Evolutionary conservation across 2,797 vertebrate genomes (phyloP), one percentile per base, ranked within the genome.

Genomic region (Ammospiza maritima): DNA sequence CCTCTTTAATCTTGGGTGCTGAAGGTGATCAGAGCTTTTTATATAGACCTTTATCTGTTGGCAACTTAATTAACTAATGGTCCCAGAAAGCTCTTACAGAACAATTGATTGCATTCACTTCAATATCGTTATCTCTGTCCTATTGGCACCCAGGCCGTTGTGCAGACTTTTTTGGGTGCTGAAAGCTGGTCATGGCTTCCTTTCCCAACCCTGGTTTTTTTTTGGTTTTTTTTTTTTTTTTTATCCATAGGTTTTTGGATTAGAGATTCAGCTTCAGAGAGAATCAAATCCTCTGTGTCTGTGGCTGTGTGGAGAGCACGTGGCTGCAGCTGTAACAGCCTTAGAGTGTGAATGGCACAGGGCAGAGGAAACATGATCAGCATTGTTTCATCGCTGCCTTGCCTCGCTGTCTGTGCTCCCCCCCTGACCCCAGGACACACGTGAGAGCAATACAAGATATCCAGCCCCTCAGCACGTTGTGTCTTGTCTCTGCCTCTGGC

Each of bases 1-100:
- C n/a, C 30, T 62, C 36, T 12, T 78, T 64, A 44, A 57, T 92
- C 76, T 81, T 30, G 36, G 58, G 71, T 64, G 60, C 60, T 82
- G 67, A 90, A 64, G 83, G 71, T 79, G 71, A 84, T 90, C 73
- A 36, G 83, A 93, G 45, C 21, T 79, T 90, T 69, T 65, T 82
- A 32, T 56, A 64, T 8, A 93, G 76, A 73, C 70, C 42, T 61
- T 88, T 95, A 60, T 94, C 89, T 85, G 54, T 22, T 79, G 76
- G 79, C 76, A 77, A n/a, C 67, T 91, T 92, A 91, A 96, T 94
- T 96, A 93, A 91, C 75, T 92, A 86, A 88, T 89, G 91, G 80
- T 87, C 77, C 64, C 51, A 76, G 77, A 87, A 95, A 92, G 67
- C 79, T 69, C 29, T 89, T 86, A 26, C 26, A 82, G 89, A 82